These are phyloP conservation scores for Platichthys flesus DNA, from an alignment of 2,113 vertebrate genomes.

Conservation along the genomic window DNA sequence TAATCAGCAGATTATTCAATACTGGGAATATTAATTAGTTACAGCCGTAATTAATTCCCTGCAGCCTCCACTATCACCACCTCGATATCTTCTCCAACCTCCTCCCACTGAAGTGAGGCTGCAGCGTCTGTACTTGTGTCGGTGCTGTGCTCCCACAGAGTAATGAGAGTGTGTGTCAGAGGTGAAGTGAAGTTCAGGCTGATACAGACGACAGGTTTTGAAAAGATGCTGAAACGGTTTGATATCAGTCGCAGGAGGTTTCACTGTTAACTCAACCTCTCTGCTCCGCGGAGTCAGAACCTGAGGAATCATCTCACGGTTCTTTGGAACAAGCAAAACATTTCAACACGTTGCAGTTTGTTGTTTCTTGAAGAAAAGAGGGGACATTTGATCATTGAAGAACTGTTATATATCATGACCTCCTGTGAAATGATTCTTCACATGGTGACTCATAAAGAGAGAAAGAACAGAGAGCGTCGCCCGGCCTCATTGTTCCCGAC, in stretches of 20 bases:
- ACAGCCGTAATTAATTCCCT: no score
- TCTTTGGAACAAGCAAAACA: conserved; percentile 1
- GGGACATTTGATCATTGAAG: conserved; percentile 18
- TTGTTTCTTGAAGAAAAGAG: not conserved
- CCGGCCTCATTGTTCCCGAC: conserved; percentile 16
- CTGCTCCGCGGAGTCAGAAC: conserved; percentile 5
- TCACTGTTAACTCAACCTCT: conserved; percentile 40
- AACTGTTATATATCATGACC: not conserved
- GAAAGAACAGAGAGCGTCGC: not conserved
- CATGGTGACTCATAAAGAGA: conserved; percentile 1
- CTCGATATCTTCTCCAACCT: conserved; percentile 5
- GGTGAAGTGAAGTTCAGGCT: conserved; percentile 10
- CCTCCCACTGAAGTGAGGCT: not conserved
- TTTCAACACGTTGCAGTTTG: not conserved
- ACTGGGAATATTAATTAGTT: no score
- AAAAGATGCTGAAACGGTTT: conserved; percentile 17
- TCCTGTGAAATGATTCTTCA: not conserved
- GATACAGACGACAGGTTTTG: no score
- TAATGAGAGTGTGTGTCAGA: conserved; percentile 43
- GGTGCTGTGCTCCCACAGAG: conserved; percentile 24
- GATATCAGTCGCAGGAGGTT: conserved; percentile 21
- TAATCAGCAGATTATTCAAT: no score
- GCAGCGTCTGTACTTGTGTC: conserved; percentile 25
- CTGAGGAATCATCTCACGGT: conserved; percentile 9
- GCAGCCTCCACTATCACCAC: no score